Base-by-base conservation (phyloP, 1,140 invertebrate genomes). In the Pollicipes pollicipes region DNA sequence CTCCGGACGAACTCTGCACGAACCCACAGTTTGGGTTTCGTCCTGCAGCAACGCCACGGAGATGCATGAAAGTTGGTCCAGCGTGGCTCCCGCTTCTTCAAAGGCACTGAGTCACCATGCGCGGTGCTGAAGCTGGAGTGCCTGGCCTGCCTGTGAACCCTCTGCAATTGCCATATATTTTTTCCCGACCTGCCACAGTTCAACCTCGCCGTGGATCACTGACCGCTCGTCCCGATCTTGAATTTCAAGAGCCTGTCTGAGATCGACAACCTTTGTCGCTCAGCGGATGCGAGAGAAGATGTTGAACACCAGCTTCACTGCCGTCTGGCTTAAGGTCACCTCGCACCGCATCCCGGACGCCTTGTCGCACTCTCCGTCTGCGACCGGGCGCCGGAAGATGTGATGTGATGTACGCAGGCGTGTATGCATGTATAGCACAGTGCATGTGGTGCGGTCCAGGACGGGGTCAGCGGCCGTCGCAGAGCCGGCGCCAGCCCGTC, bases 91-190 rank as follows among this genome's bases (percentile, higher is more conserved):
- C 70, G 74, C 24, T 58, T 58, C 45, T 21, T 58, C 2, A 58
- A 10, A 2, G 45, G 24, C 21, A 58, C 64, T 28, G 73, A 75
- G 32, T 69, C 71, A 21, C 10, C 73, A 27, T 75, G 75, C 66
- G 72, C 74, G 26, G 64, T 75, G 72, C 68, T 75, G 1, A 73
- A 75, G 29, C 68, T 75, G 30, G 74, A 75, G 67, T 28, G 72
- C 24, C 27, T 31, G 21, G 74, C 69, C 0, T 69, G 70, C 3
- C 24, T 72, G 26, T 75, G 74, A 73, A 70, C 66, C 4, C 70
- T 72, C 16, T 28, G 45, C 58, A 75, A 75, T 28, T 75, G 74
- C 70, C 37, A 69, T 28, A 28, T 27, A 10, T 69, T 28, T n/a
- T 27, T 28, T 24, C 1, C 68, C 45, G 68, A 27, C n/a, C 45